These are phyloP conservation scores for Leucoraja erinaceus DNA, from an alignment of 2,113 vertebrate species.

Conservation along the genomic window DNA sequence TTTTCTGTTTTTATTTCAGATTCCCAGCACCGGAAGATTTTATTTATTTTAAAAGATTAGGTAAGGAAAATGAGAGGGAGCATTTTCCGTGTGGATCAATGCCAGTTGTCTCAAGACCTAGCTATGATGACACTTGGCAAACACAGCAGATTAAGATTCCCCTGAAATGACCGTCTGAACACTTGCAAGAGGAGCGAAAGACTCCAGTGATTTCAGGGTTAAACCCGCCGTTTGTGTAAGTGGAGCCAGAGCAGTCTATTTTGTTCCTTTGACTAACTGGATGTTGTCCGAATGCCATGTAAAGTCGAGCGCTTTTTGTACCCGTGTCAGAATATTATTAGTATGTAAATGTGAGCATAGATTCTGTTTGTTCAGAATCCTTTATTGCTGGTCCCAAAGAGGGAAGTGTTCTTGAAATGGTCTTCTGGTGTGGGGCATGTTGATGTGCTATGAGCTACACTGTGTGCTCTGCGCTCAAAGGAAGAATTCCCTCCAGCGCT, in stretches of 20 bases:
- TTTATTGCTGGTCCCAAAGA: background rate
- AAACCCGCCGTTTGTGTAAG: background rate
- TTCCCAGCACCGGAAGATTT: too few species aligned
- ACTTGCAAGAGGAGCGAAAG: background rate
- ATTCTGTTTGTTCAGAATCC: constrained; percentile 9
- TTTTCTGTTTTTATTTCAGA: too few species aligned
- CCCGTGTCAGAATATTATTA: constrained; percentile 24
- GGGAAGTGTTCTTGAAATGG: background rate
- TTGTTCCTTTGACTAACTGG: constrained; percentile 1
- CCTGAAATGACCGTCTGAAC: background rate
- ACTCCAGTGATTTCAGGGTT: background rate
- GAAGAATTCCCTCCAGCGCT: background rate
- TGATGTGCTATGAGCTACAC: background rate
- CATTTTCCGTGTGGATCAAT: background rate
- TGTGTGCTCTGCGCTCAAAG: background rate
- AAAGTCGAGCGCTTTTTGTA: background rate
- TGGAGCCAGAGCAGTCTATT: background rate
- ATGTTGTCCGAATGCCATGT: background rate
- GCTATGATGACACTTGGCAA: background rate
- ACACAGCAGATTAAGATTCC: background rate
- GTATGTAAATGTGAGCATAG: constrained; percentile 16
- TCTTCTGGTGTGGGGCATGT: background rate
- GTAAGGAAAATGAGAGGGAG: background rate
- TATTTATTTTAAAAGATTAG: background rate
- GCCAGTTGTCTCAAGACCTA: background rate